Percentiles rank a stretch among this genome's conserved stretches.
Evolutionary conservation across 2,888 invertebrate genomes (phyloP).

Genomic region (Epirrita christyi): DNA sequence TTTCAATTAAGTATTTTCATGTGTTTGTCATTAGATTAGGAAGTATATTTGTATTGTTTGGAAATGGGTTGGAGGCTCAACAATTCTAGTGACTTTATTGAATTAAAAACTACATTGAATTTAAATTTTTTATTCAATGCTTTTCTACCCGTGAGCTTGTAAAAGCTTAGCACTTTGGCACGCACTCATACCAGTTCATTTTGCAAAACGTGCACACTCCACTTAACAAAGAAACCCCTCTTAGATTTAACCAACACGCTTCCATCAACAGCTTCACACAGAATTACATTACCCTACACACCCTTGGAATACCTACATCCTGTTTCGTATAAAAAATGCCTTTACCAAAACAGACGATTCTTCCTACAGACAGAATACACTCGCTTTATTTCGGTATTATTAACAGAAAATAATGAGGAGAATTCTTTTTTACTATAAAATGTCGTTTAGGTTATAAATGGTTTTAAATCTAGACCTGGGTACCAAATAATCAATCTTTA

Average conservation of each 20-base stretch:
- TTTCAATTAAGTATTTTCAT: constrained; percentile 18
- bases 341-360: constrained; percentile 18
- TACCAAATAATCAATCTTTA: too few species aligned
- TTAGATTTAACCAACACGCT: constrained; percentile 49
- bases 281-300: constrained; percentile 56
- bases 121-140: too few species aligned
- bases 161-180: too few species aligned
- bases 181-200: constrained; percentile 5
- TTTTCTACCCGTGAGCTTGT: too few species aligned
- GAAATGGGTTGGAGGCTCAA: too few species aligned
- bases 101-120: too few species aligned
- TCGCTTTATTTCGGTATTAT: constrained; percentile 6
- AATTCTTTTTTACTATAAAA: background rate
- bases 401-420: background rate
- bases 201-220: constrained; percentile 9
- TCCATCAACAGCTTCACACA: constrained; percentile 54
- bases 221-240: constrained; percentile 29
- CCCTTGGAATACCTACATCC: constrained; percentile 9
- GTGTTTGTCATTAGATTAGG: background rate
- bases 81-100: too few species aligned
- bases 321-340: constrained; percentile 32
- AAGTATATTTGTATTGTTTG: too few species aligned
- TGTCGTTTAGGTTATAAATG: background rate
- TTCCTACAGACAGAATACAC: background rate
- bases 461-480: too few species aligned